Percentiles rank a stretch among this genome's conserved stretches.
phyloP scores from a whole-genome alignment of 2,888 invertebrate species.

The Nudaria mundana region DNA sequence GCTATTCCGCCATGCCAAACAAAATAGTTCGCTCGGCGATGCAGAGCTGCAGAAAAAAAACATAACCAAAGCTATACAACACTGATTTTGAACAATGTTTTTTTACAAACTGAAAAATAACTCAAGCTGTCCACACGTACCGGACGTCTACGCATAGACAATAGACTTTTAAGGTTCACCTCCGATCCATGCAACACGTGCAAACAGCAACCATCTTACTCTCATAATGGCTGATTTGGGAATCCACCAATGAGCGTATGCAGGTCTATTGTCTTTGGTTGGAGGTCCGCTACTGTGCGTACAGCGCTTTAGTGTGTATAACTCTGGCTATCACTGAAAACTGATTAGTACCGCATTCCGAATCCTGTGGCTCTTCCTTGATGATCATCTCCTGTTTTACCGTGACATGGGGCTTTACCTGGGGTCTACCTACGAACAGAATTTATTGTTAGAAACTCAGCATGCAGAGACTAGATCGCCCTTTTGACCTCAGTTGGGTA shows the following conservation, averaged over 20 bases:
- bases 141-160: no score
- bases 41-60: slow-evolving; percentile 17
- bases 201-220: no score
- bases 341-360: slow-evolving; percentile 28
- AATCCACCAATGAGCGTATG: no score
- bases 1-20: slow-evolving; percentile 32
- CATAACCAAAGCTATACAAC: slow-evolving; percentile 3
- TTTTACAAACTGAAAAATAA: no score
- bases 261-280: no score
- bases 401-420: slow-evolving; percentile 39
- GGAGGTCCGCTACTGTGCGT: no score
- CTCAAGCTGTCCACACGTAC: no score
- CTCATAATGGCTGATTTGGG: no score
- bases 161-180: no score
- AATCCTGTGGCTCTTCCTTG: slow-evolving; percentile 59
- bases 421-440: slow-evolving; percentile 47
- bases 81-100: no score
- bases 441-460: slow-evolving; percentile 9
- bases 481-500: no score
- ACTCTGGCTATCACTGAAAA: slow-evolving; percentile 5
- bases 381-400: slow-evolving; percentile 63
- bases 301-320: slow-evolving; percentile 2
- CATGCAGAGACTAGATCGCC: neutral
- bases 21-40: slow-evolving; percentile 30
- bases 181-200: no score